phyloP scores from a whole-genome alignment of 2,888 invertebrate genomes.

The Helobdella robusta region DNA sequence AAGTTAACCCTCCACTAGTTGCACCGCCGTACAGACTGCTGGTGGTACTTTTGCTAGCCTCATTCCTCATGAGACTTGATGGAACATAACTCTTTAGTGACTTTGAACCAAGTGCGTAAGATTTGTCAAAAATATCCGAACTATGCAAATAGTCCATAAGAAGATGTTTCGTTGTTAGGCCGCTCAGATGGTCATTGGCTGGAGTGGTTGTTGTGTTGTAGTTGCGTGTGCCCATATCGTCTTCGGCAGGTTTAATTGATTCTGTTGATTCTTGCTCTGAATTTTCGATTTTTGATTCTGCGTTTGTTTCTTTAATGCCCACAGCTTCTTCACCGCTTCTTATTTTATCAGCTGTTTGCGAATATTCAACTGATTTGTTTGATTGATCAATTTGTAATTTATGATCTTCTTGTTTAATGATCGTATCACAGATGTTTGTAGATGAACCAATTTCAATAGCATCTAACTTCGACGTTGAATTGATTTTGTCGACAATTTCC shows the following conservation, averaged over 20 bases:
- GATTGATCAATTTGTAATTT: too few species aligned
- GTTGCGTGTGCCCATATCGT: constrained; percentile 9
- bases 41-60: background rate
- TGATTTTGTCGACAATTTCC: too few species aligned
- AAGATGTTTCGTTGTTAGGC: constrained; percentile 15
- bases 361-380: too few species aligned
- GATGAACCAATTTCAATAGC: too few species aligned
- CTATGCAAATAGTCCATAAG: constrained; percentile 20
- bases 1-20: too few species aligned
- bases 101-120: background rate
- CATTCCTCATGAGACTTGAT: background rate
- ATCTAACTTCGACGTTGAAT: too few species aligned
- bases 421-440: too few species aligned
- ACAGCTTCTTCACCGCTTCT: background rate
- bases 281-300: background rate
- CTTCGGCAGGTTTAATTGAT: background rate
- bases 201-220: too few species aligned
- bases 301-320: background rate
- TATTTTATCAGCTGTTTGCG: background rate
- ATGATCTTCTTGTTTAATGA: too few species aligned
- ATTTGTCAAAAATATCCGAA: constrained; percentile 13
- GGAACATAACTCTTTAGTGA: constrained; percentile 22
- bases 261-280: background rate
- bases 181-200: background rate
- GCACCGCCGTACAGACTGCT: too few species aligned